A percentile compares a stretch with the other conserved stretches of the same genome.
phyloP scores from a whole-genome alignment of 1,140 invertebrate genomes.

The Cardiocondyla obscurior region DNA sequence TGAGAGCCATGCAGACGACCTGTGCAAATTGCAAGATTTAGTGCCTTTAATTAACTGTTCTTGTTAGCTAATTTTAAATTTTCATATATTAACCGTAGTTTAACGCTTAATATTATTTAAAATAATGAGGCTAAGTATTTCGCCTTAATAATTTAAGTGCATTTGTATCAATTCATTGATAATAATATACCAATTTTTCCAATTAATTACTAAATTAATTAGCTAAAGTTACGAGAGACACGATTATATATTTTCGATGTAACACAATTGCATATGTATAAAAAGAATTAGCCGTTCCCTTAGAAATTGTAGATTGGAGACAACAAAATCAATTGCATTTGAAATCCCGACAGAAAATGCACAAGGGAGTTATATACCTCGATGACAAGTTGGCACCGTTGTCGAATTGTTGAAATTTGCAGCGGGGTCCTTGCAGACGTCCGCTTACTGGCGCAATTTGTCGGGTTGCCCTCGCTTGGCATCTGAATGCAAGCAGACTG shows the following conservation, averaged over 20 bases:
- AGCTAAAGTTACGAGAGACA: no score
- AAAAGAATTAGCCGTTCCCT: background rate
- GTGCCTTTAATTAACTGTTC: background rate
- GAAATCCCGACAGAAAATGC: constrained; percentile 9
- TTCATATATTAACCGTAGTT: background rate
- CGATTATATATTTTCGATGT: no score
- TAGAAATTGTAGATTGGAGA: background rate
- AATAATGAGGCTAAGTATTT: background rate
- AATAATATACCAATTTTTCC: background rate
- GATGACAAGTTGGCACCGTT: constrained; percentile 51
- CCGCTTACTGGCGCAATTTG: constrained; percentile 68
- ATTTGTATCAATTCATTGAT: background rate
- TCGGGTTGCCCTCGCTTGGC: constrained; percentile 66
- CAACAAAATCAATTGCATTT: background rate
- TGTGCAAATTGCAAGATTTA: background rate
- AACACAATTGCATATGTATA: background rate
- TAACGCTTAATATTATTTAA: constrained; percentile 11
- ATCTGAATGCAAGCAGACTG: constrained; percentile 64
- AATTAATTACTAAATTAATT: background rate
- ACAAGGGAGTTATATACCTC: constrained; percentile 7
- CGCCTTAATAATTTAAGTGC: background rate
- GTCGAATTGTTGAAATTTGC: constrained; percentile 60
- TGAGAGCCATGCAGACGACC: background rate
- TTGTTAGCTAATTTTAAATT: constrained; percentile 21
- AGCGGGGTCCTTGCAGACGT: constrained; percentile 32